phyloP scores from a whole-genome alignment of 2,888 invertebrate species.

The Thymelicus sylvestris region DNA sequence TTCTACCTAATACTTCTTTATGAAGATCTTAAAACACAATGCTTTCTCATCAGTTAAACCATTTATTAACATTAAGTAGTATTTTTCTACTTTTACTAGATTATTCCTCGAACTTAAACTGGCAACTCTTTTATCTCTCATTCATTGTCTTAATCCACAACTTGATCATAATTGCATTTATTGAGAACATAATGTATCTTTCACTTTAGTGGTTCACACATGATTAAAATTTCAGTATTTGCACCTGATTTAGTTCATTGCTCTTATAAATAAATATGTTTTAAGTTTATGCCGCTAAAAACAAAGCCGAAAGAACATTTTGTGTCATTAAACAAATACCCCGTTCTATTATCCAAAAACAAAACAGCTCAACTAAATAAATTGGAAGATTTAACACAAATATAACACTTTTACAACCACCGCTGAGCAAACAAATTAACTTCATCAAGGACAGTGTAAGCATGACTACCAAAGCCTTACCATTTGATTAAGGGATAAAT shows the following conservation, averaged over 20 bases:
- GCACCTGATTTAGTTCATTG: slow-evolving; percentile 22
- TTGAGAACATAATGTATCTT: no score
- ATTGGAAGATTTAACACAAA: slow-evolving; percentile 31
- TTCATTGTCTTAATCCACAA: no score
- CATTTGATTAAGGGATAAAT: not conserved
- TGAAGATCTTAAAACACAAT: no score
- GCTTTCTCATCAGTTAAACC: no score
- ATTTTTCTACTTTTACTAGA: no score
- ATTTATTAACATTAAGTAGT: no score
- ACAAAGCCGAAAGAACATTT: slow-evolving; percentile 36
- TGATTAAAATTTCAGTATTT: no score
- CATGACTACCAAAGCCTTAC: not conserved
- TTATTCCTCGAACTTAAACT: no score
- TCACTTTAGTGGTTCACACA: no score
- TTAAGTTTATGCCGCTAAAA: slow-evolving; percentile 33
- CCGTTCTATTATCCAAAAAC: slow-evolving; percentile 34
- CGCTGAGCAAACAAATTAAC: slow-evolving; percentile 73
- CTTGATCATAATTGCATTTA: no score
- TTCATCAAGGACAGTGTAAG: slow-evolving; percentile 48
- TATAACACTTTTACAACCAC: slow-evolving; percentile 68
- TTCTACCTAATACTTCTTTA: no score
- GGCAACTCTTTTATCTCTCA: no score
- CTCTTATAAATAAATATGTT: slow-evolving; percentile 29
- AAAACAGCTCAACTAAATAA: slow-evolving; percentile 16
- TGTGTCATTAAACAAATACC: slow-evolving; percentile 34